Base-by-base conservation (phyloP, 2,888 invertebrate species). In the Resseliella maxima region DNA sequence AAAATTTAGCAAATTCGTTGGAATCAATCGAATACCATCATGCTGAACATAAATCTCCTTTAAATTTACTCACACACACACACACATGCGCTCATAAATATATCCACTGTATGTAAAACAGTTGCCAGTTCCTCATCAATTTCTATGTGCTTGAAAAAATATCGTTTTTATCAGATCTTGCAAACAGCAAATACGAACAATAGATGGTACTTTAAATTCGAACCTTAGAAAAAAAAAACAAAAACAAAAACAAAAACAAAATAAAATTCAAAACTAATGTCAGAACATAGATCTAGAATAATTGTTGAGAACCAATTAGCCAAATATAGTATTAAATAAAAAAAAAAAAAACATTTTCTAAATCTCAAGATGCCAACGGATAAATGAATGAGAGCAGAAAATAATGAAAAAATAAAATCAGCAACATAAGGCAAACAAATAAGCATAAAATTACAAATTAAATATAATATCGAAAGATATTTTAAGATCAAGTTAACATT, bases 151-250 rank as follows among this genome's bases (percentile, higher is more conserved):
- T 72, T 72, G 72, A 27, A 72, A 59, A 8, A 72, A 31, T 31
- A 72, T 72, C 72, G 72, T 72, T 72, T 72, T 72, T 35, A 72
- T 72, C 72, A 72, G 72, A 72, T 31, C 18, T 72, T 35, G 31
- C 72, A 72, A 59, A 35, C 35, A 35, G 35, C 72, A 18, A 72
- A 72, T 31, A 72, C 35, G 18, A 72, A 72, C 31, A 72, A 31
- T 59, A 59, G 59, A 50, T 72, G 72, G 72, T 72, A 31, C 72
- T 72, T 54, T 86, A 21, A 83, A 86, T 87, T 85, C 50, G 24
- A 38, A 85, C 85, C 36, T 85, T 85, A 38, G 12, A 27, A 10
- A 35, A 27, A 35, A 81, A 27, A 27, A 81, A 35, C 3, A 18
- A 54, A 54, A 18, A 54, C 6, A 54, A 54, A 54, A 54, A 12